Evolutionary conservation across 2,888 invertebrate species (phyloP), one percentile per base, ranked within the genome.

Genomic region (Caenorhabditis japonica): DNA sequence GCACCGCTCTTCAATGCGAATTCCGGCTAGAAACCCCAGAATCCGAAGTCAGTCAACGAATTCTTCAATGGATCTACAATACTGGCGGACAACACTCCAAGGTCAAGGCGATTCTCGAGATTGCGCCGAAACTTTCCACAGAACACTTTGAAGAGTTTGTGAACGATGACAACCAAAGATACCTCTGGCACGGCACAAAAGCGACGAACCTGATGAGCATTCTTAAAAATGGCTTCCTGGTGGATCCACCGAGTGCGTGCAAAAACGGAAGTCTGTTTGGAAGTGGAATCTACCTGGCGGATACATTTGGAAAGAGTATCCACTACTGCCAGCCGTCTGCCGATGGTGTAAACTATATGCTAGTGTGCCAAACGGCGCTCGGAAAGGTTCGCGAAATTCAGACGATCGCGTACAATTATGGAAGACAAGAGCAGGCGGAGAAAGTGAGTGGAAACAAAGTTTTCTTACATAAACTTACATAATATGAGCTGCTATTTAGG

Each of bases 181-280:
- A 86, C 51, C 84, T 91, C 41, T 90, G 90, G 89, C 90, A 91
- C 82, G 90, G 90, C 64, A 90, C 89, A 36, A 86, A 85, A 30
- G 85, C 88, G 19, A 87, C 88, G 15, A 90, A 90, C 81, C 79
- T 90, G 41, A 84, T 90, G 44, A 89, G 89, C 61, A 90, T 90
- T 74, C 84, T 91, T 15, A 59, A 70, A 21, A 61, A 77, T 44
- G 90, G 90, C 13, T 87, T 91, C 27, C 87, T 89, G 38, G 86
- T 90, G 3, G 88, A 90, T 19, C 90, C 90, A 0, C 83, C 88
- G 7, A 89, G 88, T 55, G 88, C 88, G 2, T 84, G 87, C 4
- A 83, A 87, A 10, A 88, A 88, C 51, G 90, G 90, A 19, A 85
- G 88, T 70, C 66, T 88, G 13, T 89, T 88, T 84, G 90, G 89